Conservation (phyloP, 1,140 invertebrate genomes). For the Zaprionus davidi region DNA sequence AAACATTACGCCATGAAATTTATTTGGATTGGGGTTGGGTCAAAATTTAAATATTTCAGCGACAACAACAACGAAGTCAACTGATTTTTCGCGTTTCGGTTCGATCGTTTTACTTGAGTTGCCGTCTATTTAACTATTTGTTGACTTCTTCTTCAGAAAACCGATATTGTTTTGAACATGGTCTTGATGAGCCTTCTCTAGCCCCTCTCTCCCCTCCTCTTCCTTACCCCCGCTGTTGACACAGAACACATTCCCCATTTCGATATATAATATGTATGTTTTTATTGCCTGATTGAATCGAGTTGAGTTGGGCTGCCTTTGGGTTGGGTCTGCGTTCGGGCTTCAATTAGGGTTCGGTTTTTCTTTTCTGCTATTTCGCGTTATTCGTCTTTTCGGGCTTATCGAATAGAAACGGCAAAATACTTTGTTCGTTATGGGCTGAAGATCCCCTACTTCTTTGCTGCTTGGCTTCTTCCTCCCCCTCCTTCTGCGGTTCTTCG, state of each 20-base stretch:
- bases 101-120: conserved; percentile 54
- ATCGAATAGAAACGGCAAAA: conserved; percentile 41
- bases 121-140: conserved; percentile 33
- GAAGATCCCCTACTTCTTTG: conserved; percentile 2
- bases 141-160: conserved; percentile 10
- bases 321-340: conserved; percentile 28
- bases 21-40: conserved; percentile 75
- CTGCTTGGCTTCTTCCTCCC: neutral
- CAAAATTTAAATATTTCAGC: conserved; percentile 76
- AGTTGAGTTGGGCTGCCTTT: conserved; percentile 57
- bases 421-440: conserved; percentile 49
- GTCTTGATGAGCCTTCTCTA: conserved; percentile 41
- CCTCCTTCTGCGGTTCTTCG: conserved; percentile 20
- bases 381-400: conserved; percentile 51
- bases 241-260: conserved; percentile 38
- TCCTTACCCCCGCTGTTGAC: conserved; percentile 24
- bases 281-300: conserved; percentile 75
- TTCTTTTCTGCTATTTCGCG: conserved; percentile 3
- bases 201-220: neutral
- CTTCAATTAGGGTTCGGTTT: conserved; percentile 56
- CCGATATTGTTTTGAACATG: conserved; percentile 57
- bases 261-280: conserved; percentile 22
- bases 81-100: conserved; percentile 64
- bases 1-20: conserved; percentile 71
- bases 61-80: conserved; percentile 48